Conservation (phyloP, 2,888 invertebrate species). For the Busseola fusca region DNA sequence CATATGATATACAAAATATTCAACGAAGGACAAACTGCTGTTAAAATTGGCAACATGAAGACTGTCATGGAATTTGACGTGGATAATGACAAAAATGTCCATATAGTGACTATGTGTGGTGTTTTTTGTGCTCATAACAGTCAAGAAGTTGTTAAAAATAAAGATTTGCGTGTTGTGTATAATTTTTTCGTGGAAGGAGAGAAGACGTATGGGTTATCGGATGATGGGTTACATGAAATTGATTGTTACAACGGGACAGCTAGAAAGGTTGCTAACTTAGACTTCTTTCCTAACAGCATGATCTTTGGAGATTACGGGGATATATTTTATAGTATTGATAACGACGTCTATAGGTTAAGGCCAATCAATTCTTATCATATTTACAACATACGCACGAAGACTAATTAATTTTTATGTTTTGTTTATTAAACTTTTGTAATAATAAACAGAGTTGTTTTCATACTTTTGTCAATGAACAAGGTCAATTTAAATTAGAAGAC, state of each 20-base stretch:
- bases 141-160: constrained; percentile 76
- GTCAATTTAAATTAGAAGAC: background rate
- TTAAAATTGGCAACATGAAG: constrained; percentile 72
- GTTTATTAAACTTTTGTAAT: constrained; percentile 30
- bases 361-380: constrained; percentile 79
- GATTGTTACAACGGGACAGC: constrained; percentile 82
- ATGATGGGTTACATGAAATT: constrained; percentile 76
- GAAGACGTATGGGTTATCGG: constrained; percentile 75
- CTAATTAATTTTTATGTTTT: constrained; percentile 38
- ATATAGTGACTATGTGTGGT: constrained; percentile 82
- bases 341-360: constrained; percentile 77
- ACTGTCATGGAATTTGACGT: constrained; percentile 82
- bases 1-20: constrained; percentile 82
- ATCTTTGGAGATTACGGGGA: constrained; percentile 84
- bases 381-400: constrained; percentile 74
- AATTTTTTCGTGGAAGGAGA: constrained; percentile 76
- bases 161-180: constrained; percentile 73
- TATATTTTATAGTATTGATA: constrained; percentile 77
- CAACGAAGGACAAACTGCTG: constrained; percentile 69
- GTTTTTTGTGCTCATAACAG: constrained; percentile 76
- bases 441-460: constrained; percentile 17
- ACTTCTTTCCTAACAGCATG: constrained; percentile 77
- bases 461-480: background rate
- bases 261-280: constrained; percentile 70
- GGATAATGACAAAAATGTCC: constrained; percentile 77